Evolutionary conservation across 2,113 vertebrate genomes (phyloP).

Genomic region (Heliornis fulica): DNA sequence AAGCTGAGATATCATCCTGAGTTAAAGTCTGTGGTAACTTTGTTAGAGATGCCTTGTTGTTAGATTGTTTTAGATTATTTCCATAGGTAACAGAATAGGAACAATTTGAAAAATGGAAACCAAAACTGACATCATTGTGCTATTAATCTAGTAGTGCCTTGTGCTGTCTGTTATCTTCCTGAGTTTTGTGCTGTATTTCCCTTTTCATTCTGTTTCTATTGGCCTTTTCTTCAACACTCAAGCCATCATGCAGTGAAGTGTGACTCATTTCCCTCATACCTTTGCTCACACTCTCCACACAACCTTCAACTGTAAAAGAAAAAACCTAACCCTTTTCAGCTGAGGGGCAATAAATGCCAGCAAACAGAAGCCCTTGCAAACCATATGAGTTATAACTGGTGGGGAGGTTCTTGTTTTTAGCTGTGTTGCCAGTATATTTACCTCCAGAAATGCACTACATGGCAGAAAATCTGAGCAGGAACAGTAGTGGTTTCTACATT

Average conservation of each 20-base stretch:
- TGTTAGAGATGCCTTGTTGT: not conserved
- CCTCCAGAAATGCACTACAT: not conserved
- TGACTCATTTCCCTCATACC: not conserved
- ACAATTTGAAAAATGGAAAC: not conserved
- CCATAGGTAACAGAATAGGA: not conserved
- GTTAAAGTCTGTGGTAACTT: not conserved
- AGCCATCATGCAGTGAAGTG: not conserved
- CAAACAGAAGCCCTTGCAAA: not conserved
- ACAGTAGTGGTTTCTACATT: not conserved
- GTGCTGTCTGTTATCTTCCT: not conserved
- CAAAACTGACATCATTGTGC: not conserved
- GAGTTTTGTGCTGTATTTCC: not conserved
- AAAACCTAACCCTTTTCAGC: rapidly evolving
- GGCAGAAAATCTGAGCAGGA: not conserved
- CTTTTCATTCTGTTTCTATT: not conserved
- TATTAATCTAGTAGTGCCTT: not conserved
- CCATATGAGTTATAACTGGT: not conserved
- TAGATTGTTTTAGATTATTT: not conserved
- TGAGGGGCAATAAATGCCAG: not conserved
- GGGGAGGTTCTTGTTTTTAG: not conserved
- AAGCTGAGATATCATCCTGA: not conserved
- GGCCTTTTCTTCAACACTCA: not conserved
- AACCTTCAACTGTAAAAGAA: not conserved
- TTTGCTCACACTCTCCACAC: not conserved
- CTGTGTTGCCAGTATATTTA: not conserved